Conservation (phyloP, 2,888 invertebrate species). For the Xanthorhoe designata region DNA sequence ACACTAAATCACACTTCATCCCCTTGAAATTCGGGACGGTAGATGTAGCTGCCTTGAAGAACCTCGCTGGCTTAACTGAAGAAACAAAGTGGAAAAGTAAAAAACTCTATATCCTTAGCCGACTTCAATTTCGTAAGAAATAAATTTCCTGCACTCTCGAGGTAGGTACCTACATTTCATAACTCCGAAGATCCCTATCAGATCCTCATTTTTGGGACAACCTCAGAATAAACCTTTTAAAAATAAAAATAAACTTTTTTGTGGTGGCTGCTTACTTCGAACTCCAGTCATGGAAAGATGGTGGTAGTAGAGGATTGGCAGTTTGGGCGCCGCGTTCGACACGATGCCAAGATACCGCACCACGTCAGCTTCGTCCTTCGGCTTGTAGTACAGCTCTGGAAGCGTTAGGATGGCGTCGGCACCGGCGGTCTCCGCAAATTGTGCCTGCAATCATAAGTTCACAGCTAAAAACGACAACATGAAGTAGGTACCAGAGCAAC, state of each 20-base stretch:
- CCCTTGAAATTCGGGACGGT: constrained; percentile 88
- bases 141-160: no score
- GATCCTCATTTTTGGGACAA: no score
- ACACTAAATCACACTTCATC: constrained; percentile 44
- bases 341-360: constrained; percentile 86
- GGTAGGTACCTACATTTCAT: no score
- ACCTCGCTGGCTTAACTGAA: constrained; percentile 87
- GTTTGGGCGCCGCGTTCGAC: constrained; percentile 87
- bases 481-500: no score
- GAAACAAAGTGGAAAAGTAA: constrained; percentile 11
- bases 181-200: no score
- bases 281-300: constrained; percentile 88
- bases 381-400: constrained; percentile 89
- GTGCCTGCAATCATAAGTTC: constrained; percentile 34
- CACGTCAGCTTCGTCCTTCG: constrained; percentile 69
- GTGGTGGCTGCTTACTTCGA: constrained; percentile 79
- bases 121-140: no score
- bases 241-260: no score
- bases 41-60: constrained; percentile 81
- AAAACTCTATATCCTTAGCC: no score
- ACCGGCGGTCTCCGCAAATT: constrained; percentile 71
- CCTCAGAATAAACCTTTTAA: no score
- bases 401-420: constrained; percentile 87
- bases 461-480: neutral
- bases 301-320: constrained; percentile 91